Evolutionary conservation across 1,140 invertebrate genomes (phyloP).

Genomic region (Temnothorax longispinosus): DNA sequence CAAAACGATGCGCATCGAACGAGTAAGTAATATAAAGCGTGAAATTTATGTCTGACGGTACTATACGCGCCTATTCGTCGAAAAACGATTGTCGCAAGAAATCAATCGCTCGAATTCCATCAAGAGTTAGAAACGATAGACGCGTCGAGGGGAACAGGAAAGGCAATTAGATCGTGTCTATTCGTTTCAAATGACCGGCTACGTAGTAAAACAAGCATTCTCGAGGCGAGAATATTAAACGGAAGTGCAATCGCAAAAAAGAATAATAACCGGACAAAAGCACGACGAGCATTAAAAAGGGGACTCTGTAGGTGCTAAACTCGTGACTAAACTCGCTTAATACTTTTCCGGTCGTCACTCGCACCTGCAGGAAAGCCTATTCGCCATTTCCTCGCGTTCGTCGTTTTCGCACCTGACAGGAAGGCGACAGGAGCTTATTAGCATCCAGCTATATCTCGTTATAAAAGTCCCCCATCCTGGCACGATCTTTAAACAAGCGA

Average conservation of each 20-base stretch:
- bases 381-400: background rate
- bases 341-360: constrained; percentile 61
- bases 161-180: constrained; percentile 1
- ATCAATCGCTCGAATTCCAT: background rate
- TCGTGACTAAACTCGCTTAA: constrained; percentile 71
- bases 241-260: background rate
- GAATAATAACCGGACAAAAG: constrained; percentile 6
- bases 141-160: background rate
- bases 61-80: background rate
- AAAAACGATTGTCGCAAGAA: background rate
- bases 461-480: background rate
- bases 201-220: background rate
- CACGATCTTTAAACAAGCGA: background rate
- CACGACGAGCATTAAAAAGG: constrained; percentile 19
- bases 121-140: background rate
- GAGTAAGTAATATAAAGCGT: background rate
- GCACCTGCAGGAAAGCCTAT: constrained; percentile 48
- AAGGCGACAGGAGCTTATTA: constrained; percentile 33
- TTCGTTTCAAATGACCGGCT: background rate
- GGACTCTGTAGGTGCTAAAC: background rate
- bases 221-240: constrained; percentile 24
- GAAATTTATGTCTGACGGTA: background rate
- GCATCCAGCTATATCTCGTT: background rate
- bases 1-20: background rate
- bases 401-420: constrained; percentile 68